Evolutionary conservation across 1,140 invertebrate species (phyloP).

Genomic region (Delia radicum): DNA sequence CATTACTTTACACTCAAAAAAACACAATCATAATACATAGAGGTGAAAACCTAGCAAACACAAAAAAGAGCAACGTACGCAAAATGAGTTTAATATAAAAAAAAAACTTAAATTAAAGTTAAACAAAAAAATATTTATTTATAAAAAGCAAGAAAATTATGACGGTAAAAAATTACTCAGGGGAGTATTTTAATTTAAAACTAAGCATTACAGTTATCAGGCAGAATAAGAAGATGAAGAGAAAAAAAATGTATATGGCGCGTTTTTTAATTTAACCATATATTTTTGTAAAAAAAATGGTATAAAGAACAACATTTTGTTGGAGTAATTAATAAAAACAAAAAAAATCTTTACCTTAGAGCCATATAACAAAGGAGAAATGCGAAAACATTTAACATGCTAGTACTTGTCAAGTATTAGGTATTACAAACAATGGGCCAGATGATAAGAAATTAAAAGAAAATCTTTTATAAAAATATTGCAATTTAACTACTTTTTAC

Average conservation of each 20-base stretch:
- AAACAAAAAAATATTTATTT: background rate
- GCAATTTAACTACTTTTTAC: too few relatives aligned
- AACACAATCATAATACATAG: background rate
- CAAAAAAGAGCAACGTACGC: conserved; percentile 8
- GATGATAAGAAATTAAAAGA: background rate
- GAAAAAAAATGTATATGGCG: background rate
- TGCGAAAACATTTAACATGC: background rate
- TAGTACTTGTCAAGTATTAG: conserved; percentile 4
- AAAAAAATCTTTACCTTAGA: background rate
- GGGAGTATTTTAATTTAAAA: conserved; percentile 22
- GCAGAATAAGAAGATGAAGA: background rate
- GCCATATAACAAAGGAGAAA: background rate
- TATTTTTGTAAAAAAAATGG: background rate
- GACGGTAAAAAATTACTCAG: conserved; percentile 18
- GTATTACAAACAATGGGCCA: background rate
- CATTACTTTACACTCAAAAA: background rate
- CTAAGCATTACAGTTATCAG: conserved; percentile 3
- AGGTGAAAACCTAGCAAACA: background rate
- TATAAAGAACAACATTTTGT: conserved; percentile 7
- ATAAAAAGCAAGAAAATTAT: conserved; percentile 3
- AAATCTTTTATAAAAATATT: too few relatives aligned
- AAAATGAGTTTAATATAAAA: conserved; percentile 9
- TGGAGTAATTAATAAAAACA: conserved; percentile 17
- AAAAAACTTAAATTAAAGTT: background rate
- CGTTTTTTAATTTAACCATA: conserved; percentile 9